A percentile compares a stretch with the other conserved stretches of the same genome.
Evolutionary conservation across 2,113 vertebrate species (phyloP).

Genomic region (Ahaetulla prasina): DNA sequence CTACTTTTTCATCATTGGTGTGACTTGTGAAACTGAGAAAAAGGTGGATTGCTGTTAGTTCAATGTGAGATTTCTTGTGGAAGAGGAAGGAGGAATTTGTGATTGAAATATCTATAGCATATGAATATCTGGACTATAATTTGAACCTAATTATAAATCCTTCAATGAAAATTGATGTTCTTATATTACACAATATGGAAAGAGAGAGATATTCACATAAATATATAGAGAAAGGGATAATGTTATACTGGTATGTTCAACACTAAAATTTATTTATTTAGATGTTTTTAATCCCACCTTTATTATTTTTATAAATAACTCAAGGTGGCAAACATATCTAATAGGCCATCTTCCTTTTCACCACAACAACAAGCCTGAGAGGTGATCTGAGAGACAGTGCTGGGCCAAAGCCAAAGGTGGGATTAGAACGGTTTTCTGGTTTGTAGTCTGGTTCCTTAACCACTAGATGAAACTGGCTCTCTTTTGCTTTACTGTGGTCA

Average conservation of each 20-base stretch:
- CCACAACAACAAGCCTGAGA: not conserved
- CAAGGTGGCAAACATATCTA: too few relatives aligned
- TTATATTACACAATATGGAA: not conserved
- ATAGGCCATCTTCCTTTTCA: not conserved
- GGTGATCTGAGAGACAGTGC: not conserved
- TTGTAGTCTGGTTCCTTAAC: not conserved
- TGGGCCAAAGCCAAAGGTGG: not conserved
- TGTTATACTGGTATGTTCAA: not conserved
- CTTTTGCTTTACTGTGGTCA: conserved; percentile 15
- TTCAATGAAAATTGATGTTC: conserved; percentile 4
- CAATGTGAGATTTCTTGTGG: not conserved
- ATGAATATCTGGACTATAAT: not conserved
- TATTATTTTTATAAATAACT: not conserved
- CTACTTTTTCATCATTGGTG: not conserved
- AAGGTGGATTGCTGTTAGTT: not conserved
- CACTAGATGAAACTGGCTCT: not conserved
- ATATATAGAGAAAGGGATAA: conserved; percentile 15
- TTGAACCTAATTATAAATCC: not conserved
- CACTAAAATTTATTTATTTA: not conserved
- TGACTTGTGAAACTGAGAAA: not conserved
- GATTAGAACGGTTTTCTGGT: not conserved
- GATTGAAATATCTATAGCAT: not conserved
- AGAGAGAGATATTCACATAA: not conserved
- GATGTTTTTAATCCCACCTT: not conserved
- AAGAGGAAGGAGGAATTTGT: not conserved